Evolutionary conservation across 1,140 invertebrate species (phyloP).

Genomic region (Colletes gigas): DNA sequence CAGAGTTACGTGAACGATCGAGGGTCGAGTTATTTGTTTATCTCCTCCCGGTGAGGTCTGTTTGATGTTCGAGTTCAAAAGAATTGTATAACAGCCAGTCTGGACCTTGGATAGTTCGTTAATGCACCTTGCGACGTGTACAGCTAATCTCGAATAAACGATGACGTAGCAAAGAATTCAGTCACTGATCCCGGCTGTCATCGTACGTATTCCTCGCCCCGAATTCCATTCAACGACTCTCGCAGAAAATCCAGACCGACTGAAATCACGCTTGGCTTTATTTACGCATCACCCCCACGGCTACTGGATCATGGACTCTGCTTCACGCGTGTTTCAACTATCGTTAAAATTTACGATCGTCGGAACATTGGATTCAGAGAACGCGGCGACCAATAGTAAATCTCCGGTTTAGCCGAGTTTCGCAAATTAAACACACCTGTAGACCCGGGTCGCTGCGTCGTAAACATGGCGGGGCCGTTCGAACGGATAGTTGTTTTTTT

Average conservation of each 20-base stretch:
- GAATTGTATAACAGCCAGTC: too few species aligned
- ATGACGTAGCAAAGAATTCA: background rate
- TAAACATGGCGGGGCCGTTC: background rate
- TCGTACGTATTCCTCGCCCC: background rate
- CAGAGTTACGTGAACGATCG: too few species aligned
- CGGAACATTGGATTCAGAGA: slow-evolving; percentile 7
- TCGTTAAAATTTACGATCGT: slow-evolving; percentile 12
- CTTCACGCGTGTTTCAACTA: background rate
- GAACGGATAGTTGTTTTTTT: background rate
- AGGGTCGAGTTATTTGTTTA: too few species aligned
- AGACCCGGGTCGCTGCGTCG: background rate
- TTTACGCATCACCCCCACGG: background rate
- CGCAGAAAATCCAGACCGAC: background rate
- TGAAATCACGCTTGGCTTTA: background rate
- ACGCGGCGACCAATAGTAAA: slow-evolving; percentile 20
- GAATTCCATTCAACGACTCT: background rate
- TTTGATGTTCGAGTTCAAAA: too few species aligned
- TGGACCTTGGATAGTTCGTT: too few species aligned
- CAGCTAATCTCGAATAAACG: background rate
- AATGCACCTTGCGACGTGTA: too few species aligned
- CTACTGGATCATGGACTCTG: background rate
- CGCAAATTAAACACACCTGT: slow-evolving; percentile 38
- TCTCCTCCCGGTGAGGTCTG: too few species aligned
- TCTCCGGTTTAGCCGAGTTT: slow-evolving; percentile 5
- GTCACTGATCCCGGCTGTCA: background rate